Evolutionary conservation across 92 coral and sea anemone species (phyloP).

Genomic region (Virgularia gustaviana): DNA sequence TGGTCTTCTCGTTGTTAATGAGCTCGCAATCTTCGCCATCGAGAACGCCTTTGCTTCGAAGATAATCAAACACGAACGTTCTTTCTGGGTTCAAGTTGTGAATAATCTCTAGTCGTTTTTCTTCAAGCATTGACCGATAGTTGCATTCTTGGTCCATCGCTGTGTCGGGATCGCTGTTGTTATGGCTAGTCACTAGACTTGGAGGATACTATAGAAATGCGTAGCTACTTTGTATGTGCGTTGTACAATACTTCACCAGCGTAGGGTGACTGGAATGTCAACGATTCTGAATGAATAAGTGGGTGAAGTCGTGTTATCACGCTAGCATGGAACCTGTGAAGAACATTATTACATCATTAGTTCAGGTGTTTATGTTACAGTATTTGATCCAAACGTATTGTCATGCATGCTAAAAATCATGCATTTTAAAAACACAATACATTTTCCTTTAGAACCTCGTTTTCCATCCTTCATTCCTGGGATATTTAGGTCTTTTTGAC

Average conservation of each 20-base stretch:
- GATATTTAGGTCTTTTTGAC: too few species aligned
- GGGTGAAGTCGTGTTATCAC: too few species aligned
- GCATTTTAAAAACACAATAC: too few species aligned
- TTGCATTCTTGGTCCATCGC: conserved; percentile 41
- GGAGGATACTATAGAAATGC: background rate
- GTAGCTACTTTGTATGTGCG: background rate
- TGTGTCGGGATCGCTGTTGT: background rate
- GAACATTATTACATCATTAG: too few species aligned
- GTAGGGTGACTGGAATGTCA: background rate
- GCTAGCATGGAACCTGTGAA: too few species aligned
- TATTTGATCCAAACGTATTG: too few species aligned
- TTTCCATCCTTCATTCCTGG: too few species aligned
- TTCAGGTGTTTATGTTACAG: too few species aligned
- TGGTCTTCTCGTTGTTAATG: conserved; percentile 59
- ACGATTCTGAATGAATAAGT: background rate
- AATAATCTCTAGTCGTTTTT: conserved; percentile 62
- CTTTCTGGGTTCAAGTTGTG: conserved; percentile 60
- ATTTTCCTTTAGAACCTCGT: too few species aligned
- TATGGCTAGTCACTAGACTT: background rate
- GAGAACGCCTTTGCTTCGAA: conserved; percentile 61
- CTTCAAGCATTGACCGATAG: conserved; percentile 42
- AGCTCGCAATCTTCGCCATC: conserved; percentile 62
- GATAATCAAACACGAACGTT: conserved; percentile 62
- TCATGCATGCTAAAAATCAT: too few species aligned
- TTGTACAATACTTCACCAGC: background rate